Conservation (phyloP, 2,888 invertebrate species). For the Cryptocheilus praepositus region DNA sequence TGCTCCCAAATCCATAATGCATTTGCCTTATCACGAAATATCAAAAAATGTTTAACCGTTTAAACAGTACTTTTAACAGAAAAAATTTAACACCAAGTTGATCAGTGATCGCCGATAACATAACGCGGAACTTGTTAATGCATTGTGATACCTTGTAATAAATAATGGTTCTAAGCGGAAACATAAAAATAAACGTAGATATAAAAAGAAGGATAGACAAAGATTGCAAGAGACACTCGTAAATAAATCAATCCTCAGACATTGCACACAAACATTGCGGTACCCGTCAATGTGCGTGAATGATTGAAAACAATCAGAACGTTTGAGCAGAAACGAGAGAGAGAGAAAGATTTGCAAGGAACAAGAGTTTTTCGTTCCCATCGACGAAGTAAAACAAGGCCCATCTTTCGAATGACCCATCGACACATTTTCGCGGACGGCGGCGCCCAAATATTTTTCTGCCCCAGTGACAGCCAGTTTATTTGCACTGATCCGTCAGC, state of each 20-base stretch:
- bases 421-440: constrained; percentile 36
- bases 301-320: too few relatives aligned
- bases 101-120: too few relatives aligned
- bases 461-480: constrained; percentile 56
- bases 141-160: too few relatives aligned
- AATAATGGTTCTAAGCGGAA: too few relatives aligned
- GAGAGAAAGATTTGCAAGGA: not conserved
- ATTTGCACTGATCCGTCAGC: constrained; percentile 65
- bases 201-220: not conserved
- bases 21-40: too few relatives aligned
- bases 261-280: constrained; percentile 10
- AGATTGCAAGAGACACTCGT: not conserved
- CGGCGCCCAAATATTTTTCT: constrained; percentile 50
- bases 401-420: constrained; percentile 24
- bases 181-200: not conserved
- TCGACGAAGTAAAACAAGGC: too few relatives aligned
- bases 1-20: too few relatives aligned
- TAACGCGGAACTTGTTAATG: too few relatives aligned
- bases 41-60: too few relatives aligned
- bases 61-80: too few relatives aligned
- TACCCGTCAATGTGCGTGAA: not conserved
- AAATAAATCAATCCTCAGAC: not conserved
- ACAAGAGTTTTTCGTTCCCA: too few relatives aligned
- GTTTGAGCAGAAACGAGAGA: not conserved
- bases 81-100: too few relatives aligned